These are phyloP conservation scores for Rhabdophis nuchalis DNA, from an alignment of 2,797 vertebrate species.

Conservation along the genomic window DNA sequence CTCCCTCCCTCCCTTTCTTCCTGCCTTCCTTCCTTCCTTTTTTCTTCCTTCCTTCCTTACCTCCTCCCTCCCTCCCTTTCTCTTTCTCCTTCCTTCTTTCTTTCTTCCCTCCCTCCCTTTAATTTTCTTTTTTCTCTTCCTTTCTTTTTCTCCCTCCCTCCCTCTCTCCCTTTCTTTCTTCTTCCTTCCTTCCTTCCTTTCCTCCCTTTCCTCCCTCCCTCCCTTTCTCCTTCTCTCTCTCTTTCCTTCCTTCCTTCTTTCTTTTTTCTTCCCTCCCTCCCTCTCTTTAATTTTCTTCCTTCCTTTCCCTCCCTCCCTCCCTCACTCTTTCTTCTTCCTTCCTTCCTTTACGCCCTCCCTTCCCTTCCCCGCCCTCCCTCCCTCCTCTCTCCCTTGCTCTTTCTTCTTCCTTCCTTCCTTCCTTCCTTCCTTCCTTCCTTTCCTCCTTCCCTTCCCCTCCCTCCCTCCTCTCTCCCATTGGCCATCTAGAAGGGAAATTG, in stretches of 20 bases:
- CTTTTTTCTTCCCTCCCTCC: too few species aligned
- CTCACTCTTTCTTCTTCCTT: fast-evolving
- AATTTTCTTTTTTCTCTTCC: too few species aligned
- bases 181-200: neutral
- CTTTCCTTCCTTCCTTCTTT: neutral
- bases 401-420: too few species aligned
- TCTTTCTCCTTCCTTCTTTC: too few species aligned
- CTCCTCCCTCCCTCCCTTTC: fast-evolving
- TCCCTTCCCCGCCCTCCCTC: too few species aligned
- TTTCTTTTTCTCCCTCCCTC: neutral
- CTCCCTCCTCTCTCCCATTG: neutral
- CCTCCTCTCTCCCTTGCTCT: neutral
- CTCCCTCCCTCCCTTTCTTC: neutral
- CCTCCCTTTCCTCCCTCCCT: neutral
- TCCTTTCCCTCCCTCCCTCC: too few species aligned
- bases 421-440: neutral
- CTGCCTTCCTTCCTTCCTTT: neutral
- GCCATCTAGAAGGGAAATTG: neutral
- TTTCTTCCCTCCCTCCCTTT: neutral
- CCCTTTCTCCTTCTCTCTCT: too few species aligned
- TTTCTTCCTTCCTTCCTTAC: too few species aligned
- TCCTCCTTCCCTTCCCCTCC: neutral
- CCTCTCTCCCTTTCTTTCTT: too few species aligned
- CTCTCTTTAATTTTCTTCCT: fast-evolving
- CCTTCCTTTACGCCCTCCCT: too few species aligned